Evolutionary conservation across 2,888 invertebrate species (phyloP), one percentile per base, ranked within the genome.

Genomic region (Hyalella azteca): DNA sequence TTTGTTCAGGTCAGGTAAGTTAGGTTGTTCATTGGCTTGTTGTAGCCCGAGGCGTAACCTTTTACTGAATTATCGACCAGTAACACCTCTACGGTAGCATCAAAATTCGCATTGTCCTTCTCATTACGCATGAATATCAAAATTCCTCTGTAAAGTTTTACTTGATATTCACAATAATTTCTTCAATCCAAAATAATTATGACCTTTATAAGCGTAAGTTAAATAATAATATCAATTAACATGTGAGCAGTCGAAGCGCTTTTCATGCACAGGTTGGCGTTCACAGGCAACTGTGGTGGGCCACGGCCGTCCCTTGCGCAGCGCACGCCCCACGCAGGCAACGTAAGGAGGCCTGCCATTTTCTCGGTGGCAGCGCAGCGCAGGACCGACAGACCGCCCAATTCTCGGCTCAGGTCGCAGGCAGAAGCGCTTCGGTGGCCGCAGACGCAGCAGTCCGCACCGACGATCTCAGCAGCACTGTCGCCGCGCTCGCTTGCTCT

Each of bases 11-110:
- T 66, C 66, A 66, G 66, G 66, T 66, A 66, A 66, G 66, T 66
- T 66, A 66, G 66, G 66, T 39, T 66, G 66, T 19, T 66, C 66
- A 66, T 66, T 66, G 66, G 66, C 66, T 66, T 66, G 66, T 66
- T 29, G 66, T 66, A 29, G 7, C 39, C 29, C 36, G 29, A 36
- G 66, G 66, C 66, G 66, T 66, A 36, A 66, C 66, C 39, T 22
- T 36, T 36, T 15, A 32, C 36, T 66, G 66, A 36, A 66, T 66
- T 66, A 66, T 66, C 66, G 66, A 66, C 66, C 66, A 66, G 15
- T 39, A 13, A 66, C 22, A 36, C 19, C 36, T 36, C 66, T 32
- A 32, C 66, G 19, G 66, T 36, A n/a, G 66, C 36, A 36, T 29
- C 66, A 36, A 66, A 5, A 66, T n/a, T n/a, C n/a, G n/a, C n/a